Conservation (phyloP, 2,888 invertebrate genomes). For the Sinopyrophorus schimmeli region DNA sequence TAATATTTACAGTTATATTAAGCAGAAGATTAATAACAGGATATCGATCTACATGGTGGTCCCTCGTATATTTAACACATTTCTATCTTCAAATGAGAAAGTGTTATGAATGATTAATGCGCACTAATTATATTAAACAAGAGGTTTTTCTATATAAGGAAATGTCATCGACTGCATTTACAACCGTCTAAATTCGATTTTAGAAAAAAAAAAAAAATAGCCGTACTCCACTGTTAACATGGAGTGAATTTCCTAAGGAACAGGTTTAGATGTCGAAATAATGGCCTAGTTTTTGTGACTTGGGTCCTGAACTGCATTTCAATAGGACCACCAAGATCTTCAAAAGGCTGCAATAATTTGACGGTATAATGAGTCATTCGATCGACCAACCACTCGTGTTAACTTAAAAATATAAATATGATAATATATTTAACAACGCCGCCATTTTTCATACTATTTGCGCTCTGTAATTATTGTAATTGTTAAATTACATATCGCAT, state of each 20-base stretch:
- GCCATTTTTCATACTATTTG: slow-evolving; percentile 15
- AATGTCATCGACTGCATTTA: no score
- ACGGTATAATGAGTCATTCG: slow-evolving; percentile 22
- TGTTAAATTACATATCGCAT: slow-evolving; percentile 16
- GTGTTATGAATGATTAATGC: slow-evolving; percentile 13
- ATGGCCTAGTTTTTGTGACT: slow-evolving; percentile 39
- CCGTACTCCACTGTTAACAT: slow-evolving; percentile 16
- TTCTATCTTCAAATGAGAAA: slow-evolving; percentile 8
- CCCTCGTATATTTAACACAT: slow-evolving; percentile 9
- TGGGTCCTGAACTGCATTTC: slow-evolving; percentile 43
- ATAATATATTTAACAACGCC: slow-evolving; percentile 16
- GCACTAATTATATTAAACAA: no score
- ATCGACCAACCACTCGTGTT: slow-evolving; percentile 13
- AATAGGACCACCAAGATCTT: slow-evolving; percentile 48
- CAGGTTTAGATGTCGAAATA: slow-evolving; percentile 41
- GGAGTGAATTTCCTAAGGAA: slow-evolving; percentile 32
- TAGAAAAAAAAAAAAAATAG: no score
- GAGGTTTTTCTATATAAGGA: no score
- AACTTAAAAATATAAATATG: slow-evolving; percentile 35
- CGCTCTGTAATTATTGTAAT: slow-evolving; percentile 29
- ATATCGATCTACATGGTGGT: slow-evolving; percentile 14
- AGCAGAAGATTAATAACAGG: slow-evolving; percentile 5
- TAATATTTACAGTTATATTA: slow-evolving; percentile 6
- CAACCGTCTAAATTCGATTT: no score
- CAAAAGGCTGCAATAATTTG: slow-evolving; percentile 37